Conservation (phyloP, 1,140 invertebrate genomes). For the Panagrolaimus sp. region DNA sequence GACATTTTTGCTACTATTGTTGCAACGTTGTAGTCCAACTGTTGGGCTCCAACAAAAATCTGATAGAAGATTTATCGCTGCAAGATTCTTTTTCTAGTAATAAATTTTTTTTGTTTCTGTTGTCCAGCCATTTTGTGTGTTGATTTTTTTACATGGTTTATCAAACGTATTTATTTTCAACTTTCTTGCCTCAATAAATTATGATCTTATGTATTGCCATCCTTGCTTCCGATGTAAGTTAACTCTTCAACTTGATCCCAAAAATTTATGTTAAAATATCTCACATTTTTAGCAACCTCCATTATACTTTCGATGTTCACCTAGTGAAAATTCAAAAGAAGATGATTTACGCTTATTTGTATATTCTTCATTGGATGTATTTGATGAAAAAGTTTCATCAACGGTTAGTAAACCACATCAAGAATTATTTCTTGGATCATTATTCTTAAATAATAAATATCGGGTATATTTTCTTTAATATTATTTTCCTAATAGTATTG, state of each 20-base stretch:
- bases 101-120: too few species aligned
- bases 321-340: neutral
- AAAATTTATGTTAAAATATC: neutral
- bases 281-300: slow-evolving; percentile 10
- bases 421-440: slow-evolving; percentile 6
- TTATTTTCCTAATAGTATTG: neutral
- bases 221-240: slow-evolving; percentile 8
- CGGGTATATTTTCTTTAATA: neutral
- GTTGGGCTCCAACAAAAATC: too few species aligned
- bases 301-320: slow-evolving; percentile 1
- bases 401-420: neutral
- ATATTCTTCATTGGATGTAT: slow-evolving; percentile 7
- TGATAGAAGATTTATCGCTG: too few species aligned
- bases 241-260: neutral
- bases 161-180: too few species aligned
- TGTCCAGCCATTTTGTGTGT: too few species aligned
- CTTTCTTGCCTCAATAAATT: neutral
- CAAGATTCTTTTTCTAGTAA: too few species aligned
- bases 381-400: neutral
- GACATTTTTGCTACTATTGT: too few species aligned
- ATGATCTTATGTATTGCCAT: slow-evolving; percentile 11
- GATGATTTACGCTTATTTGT: slow-evolving; percentile 10
- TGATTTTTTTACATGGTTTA: too few species aligned
- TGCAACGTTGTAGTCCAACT: too few species aligned
- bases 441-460: slow-evolving; percentile 10